These are phyloP conservation scores for Gallinago media DNA, from an alignment of 2,113 vertebrate genomes.

Conservation along the genomic window DNA sequence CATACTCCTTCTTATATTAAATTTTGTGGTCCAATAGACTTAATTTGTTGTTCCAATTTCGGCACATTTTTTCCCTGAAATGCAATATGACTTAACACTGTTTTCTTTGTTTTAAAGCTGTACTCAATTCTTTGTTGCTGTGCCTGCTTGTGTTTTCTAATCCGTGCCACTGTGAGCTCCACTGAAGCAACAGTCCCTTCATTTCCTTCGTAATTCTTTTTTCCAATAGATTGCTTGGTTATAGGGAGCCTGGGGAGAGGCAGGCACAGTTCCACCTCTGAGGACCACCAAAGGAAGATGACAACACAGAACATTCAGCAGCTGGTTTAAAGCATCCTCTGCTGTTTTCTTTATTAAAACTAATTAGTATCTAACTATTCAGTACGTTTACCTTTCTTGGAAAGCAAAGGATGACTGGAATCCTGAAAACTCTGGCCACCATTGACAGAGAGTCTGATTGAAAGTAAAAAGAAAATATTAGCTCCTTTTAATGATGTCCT, in stretches of 20 bases:
- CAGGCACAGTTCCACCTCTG: background rate
- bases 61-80: conserved; percentile 61
- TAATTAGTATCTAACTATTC: background rate
- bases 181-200: conserved; percentile 61
- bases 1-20: conserved; percentile 70
- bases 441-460: background rate
- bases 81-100: conserved; percentile 47
- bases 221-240: background rate
- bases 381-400: background rate
- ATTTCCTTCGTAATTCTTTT: conserved; percentile 17
- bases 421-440: background rate
- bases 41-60: conserved; percentile 75
- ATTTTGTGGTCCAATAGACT: conserved; percentile 70
- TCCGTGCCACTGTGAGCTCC: conserved; percentile 38
- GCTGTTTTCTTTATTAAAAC: background rate
- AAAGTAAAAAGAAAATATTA: background rate
- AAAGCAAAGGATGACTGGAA: background rate
- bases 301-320: background rate
- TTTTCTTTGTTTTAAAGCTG: conserved; percentile 70
- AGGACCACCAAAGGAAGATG: background rate
- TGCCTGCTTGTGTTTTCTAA: conserved; percentile 60
- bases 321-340: background rate
- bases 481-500: background rate
- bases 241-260: background rate
- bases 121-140: conserved; percentile 54